Evolutionary conservation across 2,797 vertebrate genomes (phyloP), one percentile per base, ranked within the genome.

Genomic region (Cetoscarus ocellatus): DNA sequence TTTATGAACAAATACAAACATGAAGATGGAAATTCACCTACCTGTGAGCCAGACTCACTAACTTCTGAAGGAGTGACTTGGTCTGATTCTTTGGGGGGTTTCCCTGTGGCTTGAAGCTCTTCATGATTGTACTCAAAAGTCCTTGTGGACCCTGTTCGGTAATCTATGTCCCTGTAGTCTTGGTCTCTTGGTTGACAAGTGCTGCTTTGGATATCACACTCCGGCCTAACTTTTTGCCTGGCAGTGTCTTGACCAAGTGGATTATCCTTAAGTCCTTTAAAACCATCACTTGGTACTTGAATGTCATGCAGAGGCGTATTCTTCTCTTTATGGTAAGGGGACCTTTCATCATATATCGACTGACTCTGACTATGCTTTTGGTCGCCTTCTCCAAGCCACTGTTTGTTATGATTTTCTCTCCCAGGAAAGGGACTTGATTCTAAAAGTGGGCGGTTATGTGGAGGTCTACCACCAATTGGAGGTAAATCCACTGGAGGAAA

Each of bases 151-250:
- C 92, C 94, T 49, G 97, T 95, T 60, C 98, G 95, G 84, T 99
- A 97, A 92, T 99, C 98, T 61, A 98, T 97, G 82, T 99, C 98
- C 8, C 97, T 94, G 83, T 98, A 99, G 79, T 99, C 97, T 83
- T 99, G 97, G 87, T 96, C 98, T 87, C 89, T 93, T 42, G 95
- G 91, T 73, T 97, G 96, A 10, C 88, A 91, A 74, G 95, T 91
- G 83, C 94, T 93, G 77, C 94, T 95, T 82, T 94, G 93, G 75
- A 96, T 96, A 86, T 97, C 90, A 10, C 52, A 78, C 8, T 85
- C 91, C 1, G 69, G 51, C 4, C 65, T 72, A n/a, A 93, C 53
- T 60, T 90, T 92, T 34, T 52, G 76, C 60, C 82, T 89, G n/a
- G 72, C 73, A 55, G 83, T 81, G 60, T 70, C 85, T 50, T 91